Evolutionary conservation across 2,797 vertebrate species (phyloP).

Genomic region (Siniperca obscura): DNA sequence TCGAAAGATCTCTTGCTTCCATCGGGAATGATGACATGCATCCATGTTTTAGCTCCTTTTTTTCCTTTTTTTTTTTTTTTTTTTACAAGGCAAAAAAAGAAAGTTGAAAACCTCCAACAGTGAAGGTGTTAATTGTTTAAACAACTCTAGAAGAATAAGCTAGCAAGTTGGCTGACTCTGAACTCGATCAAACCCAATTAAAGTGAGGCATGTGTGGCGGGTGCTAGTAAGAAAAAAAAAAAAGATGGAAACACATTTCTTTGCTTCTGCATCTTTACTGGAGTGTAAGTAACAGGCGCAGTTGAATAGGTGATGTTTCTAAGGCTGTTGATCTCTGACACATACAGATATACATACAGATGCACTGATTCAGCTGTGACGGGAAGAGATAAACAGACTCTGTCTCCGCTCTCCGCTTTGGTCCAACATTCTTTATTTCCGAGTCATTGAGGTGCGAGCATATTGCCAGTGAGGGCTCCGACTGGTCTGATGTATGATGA

Average conservation of each 20-base stretch:
- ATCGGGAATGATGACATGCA: conserved; percentile 12
- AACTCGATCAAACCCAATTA: conserved; percentile 54
- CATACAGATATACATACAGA: conserved; percentile 31
- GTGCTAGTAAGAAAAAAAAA: conserved; percentile 3
- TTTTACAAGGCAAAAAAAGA: neutral
- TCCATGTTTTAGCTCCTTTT: conserved; percentile 3
- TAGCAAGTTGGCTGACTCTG: neutral
- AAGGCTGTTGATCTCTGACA: conserved; percentile 52
- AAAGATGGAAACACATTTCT: conserved; percentile 33
- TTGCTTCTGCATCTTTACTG: conserved; percentile 19
- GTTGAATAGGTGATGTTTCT: conserved; percentile 55
- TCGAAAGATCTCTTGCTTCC: conserved; percentile 39
- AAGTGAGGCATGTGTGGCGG: conserved; percentile 35
- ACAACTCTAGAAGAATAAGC: conserved; percentile 31
- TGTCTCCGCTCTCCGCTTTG: conserved; percentile 33
- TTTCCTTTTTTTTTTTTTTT: neutral
- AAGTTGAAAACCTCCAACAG: conserved; percentile 18
- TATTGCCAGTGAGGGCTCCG: conserved; percentile 48
- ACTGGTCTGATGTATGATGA: conserved; percentile 73
- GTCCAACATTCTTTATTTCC: conserved; percentile 72
- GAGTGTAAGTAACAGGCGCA: conserved; percentile 39
- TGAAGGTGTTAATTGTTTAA: conserved; percentile 50
- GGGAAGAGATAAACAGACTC: conserved; percentile 64
- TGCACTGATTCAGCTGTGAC: conserved; percentile 59
- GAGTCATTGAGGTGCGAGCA: conserved; percentile 70